phyloP scores from a whole-genome alignment of 2,888 invertebrate species.

The Andrena haemorrhoa region DNA sequence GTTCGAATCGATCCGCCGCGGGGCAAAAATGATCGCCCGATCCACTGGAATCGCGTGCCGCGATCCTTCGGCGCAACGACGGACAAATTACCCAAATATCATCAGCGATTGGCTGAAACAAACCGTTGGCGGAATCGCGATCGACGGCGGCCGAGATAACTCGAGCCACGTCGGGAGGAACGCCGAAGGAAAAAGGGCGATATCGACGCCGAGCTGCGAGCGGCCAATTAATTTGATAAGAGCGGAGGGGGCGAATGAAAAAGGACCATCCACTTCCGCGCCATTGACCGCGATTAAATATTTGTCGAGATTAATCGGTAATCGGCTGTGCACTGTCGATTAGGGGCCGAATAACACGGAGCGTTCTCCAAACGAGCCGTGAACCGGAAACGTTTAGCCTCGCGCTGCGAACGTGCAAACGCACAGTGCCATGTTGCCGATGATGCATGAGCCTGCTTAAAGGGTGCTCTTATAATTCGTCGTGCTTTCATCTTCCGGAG shows the following conservation, averaged over 20 bases:
- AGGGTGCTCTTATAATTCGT: too few species aligned
- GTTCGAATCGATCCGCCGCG: not conserved
- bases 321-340: slow-evolving; percentile 60
- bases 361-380: slow-evolving; percentile 38
- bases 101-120: not conserved
- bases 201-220: not conserved
- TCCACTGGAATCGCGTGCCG: not conserved
- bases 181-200: slow-evolving; percentile 11
- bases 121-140: not conserved
- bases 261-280: slow-evolving; percentile 13
- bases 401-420: slow-evolving; percentile 61
- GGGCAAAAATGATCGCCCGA: not conserved
- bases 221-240: slow-evolving; percentile 31
- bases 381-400: slow-evolving; percentile 63
- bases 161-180: not conserved
- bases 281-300: slow-evolving; percentile 60
- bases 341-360: slow-evolving; percentile 54
- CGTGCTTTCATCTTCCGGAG: too few species aligned
- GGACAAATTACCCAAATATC: too few species aligned
- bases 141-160: not conserved
- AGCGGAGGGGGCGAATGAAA: not conserved
- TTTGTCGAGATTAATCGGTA: slow-evolving; percentile 53
- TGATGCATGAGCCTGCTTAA: slow-evolving; percentile 44
- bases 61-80: not conserved
- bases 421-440: slow-evolving; percentile 51